Evolutionary conservation across 2,888 invertebrate genomes (phyloP).

Genomic region (Cephus pulcher): DNA sequence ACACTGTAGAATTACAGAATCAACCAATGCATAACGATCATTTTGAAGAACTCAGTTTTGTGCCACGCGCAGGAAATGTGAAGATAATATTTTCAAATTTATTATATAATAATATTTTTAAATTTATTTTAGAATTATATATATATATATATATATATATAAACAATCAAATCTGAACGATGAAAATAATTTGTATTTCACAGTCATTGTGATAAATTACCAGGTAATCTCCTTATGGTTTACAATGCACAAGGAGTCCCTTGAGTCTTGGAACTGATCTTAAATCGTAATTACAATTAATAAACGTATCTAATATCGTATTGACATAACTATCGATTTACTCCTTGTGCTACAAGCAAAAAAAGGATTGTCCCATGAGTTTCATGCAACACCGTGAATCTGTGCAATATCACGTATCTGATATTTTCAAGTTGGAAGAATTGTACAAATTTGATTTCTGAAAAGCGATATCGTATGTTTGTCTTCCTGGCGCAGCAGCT

Average conservation of each 20-base stretch:
- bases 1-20: neutral
- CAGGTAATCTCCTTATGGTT: too few relatives aligned
- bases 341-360: neutral
- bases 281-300: too few relatives aligned
- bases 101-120: too few relatives aligned
- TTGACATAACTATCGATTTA: neutral
- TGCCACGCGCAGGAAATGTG: neutral
- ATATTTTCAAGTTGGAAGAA: neutral
- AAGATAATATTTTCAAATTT: neutral
- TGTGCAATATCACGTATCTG: neutral
- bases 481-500: conserved; percentile 3
- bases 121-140: too few relatives aligned
- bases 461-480: neutral
- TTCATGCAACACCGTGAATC: neutral
- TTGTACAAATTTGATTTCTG: neutral
- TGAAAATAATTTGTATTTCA: neutral
- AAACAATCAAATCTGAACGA: too few relatives aligned
- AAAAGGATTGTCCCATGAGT: neutral
- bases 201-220: neutral
- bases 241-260: neutral
- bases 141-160: too few relatives aligned
- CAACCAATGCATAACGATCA: neutral
- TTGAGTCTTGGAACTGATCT: too few relatives aligned
- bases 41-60: neutral
- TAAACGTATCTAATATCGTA: neutral